Evolutionary conservation across 2,113 vertebrate genomes (phyloP).

Genomic region (Patagioenas fasciata): DNA sequence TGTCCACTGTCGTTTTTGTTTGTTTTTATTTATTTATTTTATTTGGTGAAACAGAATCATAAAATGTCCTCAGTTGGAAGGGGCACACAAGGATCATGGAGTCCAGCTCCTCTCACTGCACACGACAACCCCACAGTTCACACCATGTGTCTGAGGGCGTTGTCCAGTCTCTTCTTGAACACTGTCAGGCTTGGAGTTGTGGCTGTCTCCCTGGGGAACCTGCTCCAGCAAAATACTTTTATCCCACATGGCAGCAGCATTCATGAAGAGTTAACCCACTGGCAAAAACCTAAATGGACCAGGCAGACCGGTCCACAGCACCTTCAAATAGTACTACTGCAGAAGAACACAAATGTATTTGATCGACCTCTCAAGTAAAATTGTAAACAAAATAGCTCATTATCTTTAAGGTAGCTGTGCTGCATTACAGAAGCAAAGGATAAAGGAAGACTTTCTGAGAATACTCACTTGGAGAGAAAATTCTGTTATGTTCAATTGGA

Average conservation of each 20-base stretch:
- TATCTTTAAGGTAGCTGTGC: background rate
- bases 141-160: no score
- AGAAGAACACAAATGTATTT: no score
- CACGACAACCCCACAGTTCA: no score
- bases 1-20: background rate
- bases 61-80: no score
- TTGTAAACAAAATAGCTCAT: background rate
- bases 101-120: no score
- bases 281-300: background rate
- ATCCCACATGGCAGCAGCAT: no score
- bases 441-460: background rate
- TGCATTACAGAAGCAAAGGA: background rate
- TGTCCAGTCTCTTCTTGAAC: no score
- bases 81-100: no score
- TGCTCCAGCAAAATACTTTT: background rate
- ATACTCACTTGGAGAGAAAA: accelerated
- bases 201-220: no score
- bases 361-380: background rate
- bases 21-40: no score
- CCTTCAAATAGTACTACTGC: accelerated
- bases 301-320: background rate
- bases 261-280: accelerated
- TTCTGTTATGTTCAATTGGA: background rate
- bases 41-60: background rate
- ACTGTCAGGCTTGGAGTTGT: no score